These are phyloP conservation scores for Ryuthela nishihirai DNA, from an alignment of 2,888 invertebrate species.

Conservation along the genomic window DNA sequence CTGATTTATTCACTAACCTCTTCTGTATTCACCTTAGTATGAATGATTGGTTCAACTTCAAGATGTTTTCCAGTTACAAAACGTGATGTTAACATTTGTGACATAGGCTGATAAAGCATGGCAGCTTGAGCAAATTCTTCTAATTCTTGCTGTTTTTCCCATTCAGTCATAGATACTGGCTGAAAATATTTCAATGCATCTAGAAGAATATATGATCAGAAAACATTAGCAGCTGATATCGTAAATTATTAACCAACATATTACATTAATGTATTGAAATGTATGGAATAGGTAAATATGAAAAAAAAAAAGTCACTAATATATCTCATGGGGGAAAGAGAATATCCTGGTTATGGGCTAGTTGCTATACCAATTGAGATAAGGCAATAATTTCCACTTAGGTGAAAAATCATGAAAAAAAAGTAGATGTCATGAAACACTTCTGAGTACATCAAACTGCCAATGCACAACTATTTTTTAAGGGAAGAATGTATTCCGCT, in stretches of 20 bases:
- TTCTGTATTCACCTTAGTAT: too few relatives aligned
- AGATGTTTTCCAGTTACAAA: constrained; percentile 60
- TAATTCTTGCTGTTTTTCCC: constrained; percentile 75
- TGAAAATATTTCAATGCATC: constrained; percentile 49
- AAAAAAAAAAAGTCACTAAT: background rate
- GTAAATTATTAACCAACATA: constrained; percentile 10
- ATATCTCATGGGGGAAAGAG: background rate
- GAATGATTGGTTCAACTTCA: constrained; percentile 21
- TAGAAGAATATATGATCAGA: constrained; percentile 36
- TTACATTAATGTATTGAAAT: background rate
- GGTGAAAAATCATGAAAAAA: too few relatives aligned
- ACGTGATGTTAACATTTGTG: constrained; percentile 56
- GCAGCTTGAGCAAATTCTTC: constrained; percentile 75
- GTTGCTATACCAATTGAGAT: too few relatives aligned
- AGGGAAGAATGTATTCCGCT: too few relatives aligned
- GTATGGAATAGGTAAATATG: background rate
- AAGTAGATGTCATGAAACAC: too few relatives aligned
- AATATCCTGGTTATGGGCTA: too few relatives aligned
- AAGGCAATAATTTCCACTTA: too few relatives aligned
- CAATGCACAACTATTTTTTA: too few relatives aligned
- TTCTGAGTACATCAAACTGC: too few relatives aligned
- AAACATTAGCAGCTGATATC: constrained; percentile 3
- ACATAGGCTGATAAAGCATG: constrained; percentile 64
- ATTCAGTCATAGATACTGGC: constrained; percentile 62
- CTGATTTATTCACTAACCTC: too few relatives aligned